Conservation (phyloP, 2,888 invertebrate species). For the Brachyptera risi region DNA sequence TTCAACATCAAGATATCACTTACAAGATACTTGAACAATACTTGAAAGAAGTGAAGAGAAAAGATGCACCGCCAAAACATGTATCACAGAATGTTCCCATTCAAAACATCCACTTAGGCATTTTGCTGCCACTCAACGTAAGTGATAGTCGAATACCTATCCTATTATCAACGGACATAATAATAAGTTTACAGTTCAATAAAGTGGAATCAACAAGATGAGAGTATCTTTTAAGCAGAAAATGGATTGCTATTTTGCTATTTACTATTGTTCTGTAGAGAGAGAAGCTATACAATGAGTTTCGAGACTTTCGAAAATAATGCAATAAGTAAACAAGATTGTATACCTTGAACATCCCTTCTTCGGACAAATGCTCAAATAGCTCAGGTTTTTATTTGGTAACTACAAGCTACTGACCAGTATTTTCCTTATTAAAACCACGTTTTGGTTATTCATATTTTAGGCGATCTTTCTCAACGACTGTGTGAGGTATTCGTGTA, state of each 20-base stretch:
- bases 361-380: too few relatives aligned
- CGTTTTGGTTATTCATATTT: too few relatives aligned
- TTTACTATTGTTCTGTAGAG: neutral
- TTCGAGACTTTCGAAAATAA: too few relatives aligned
- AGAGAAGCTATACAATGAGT: too few relatives aligned
- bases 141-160: neutral
- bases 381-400: too few relatives aligned
- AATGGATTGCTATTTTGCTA: conserved; percentile 6
- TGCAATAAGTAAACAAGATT: too few relatives aligned
- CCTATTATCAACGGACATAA: too few relatives aligned
- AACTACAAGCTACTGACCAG: too few relatives aligned
- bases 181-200: conserved; percentile 1
- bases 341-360: too few relatives aligned
- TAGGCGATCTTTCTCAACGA: too few relatives aligned
- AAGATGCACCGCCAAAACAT: neutral
- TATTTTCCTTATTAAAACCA: too few relatives aligned
- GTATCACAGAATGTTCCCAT: neutral
- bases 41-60: neutral
- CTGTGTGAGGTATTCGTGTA: too few relatives aligned
- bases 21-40: neutral
- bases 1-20: neutral
- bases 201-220: neutral
- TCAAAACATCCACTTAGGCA: neutral
- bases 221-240: neutral
- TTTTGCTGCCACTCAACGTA: conserved; percentile 15